Evolutionary conservation across 2,888 invertebrate genomes (phyloP), one percentile per base, ranked within the genome.

Genomic region (Drosophila recens): DNA sequence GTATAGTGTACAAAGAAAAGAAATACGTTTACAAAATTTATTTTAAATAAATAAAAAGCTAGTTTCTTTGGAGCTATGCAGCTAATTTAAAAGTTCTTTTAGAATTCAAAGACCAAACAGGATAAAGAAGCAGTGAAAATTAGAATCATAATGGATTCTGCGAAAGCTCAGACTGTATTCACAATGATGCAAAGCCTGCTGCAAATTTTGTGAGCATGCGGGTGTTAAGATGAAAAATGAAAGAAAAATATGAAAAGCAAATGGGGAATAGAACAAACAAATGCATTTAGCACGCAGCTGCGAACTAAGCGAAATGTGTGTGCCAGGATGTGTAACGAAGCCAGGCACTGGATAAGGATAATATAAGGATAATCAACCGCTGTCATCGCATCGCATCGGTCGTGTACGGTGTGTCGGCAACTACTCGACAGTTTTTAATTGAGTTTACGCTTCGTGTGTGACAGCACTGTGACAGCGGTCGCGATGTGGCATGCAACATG

Each of bases 371-470:
- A 89, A 87, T 87, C 89, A 89, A 82, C 69, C 68, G 63, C 64
- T 74, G 82, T 84, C 87, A 80, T 70, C 73, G 30, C 23, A 27
- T 27, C 27, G 27, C 27, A 27, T 70, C 73, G 30, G 45, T 64
- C 43, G 54, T 53, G 53, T 70, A 72, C 72, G 72, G 72, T 68
- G 69, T 72, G 70, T 61, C 59, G 61, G 68, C 69, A 71, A 77
- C 70, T 72, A 51, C 87, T 82, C 82, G 75, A 75, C 89, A 77
- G 79, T 85, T 87, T 89, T 87, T 87, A 87, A 87, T 87, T 87
- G 89, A 89, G 86, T 87, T 89, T 84, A 87, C 86, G 88, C 88
- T 82, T 72, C 67, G 82, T 70, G 72, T 74, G 73, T 66, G 67
- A 49, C 59, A 46, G 64, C 63, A 57, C 34, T 48, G 27, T 38